These are phyloP conservation scores for Borostomias antarcticus DNA, from an alignment of 2,797 vertebrate species.

Conservation along the genomic window DNA sequence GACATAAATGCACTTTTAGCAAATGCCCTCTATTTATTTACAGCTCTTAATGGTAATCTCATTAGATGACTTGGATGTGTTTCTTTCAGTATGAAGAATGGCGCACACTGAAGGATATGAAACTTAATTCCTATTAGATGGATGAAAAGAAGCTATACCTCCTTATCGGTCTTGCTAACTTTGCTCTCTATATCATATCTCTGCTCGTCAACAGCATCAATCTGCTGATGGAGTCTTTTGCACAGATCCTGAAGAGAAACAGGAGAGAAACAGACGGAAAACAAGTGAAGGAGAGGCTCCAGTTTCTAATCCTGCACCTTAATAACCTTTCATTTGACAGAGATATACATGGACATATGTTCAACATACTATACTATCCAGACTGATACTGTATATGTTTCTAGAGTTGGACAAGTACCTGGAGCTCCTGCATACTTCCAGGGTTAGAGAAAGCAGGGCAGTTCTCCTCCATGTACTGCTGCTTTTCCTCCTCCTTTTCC, in stretches of 20 bases:
- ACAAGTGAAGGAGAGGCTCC: too few species aligned
- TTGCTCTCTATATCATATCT: slow-evolving; percentile 6
- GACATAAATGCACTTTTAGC: too few species aligned
- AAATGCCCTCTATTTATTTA: too few species aligned
- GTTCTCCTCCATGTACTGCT: slow-evolving; percentile 63
- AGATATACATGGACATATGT: too few species aligned
- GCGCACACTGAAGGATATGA: neutral
- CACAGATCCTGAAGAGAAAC: neutral
- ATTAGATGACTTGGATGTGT: neutral
- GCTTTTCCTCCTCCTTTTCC: slow-evolving; percentile 50
- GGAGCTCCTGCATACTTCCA: slow-evolving; percentile 59
- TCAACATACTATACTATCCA: too few species aligned
- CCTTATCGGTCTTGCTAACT: slow-evolving; percentile 1
- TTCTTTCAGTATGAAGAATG: neutral
- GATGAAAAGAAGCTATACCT: neutral
- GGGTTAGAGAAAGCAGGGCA: slow-evolving; percentile 54
- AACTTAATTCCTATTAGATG: neutral
- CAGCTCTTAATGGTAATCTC: too few species aligned
- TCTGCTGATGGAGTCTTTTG: neutral
- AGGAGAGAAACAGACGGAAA: too few species aligned
- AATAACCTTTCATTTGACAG: too few species aligned
- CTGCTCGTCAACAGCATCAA: slow-evolving; percentile 5
- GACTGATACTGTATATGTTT: neutral
- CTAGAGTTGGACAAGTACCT: slow-evolving; percentile 49
- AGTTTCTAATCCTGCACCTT: too few species aligned